Conservation (phyloP, 2,113 vertebrate species). For the Triplophysa dalaica region DNA sequence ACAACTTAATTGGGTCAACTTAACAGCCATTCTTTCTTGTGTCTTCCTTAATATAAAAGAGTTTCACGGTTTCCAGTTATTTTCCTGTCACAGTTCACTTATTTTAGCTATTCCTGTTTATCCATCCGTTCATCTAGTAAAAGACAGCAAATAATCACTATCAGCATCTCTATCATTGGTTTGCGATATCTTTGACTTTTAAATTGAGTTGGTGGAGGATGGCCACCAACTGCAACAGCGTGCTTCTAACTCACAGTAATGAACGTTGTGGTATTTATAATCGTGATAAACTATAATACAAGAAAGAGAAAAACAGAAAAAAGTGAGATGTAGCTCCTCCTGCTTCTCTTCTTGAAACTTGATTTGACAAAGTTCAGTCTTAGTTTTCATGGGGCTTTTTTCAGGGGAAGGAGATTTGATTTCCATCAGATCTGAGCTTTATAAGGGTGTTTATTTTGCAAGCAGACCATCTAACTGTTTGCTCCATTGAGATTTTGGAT, state of each 20-base stretch:
- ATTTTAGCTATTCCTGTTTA: not conserved
- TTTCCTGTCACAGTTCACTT: not conserved
- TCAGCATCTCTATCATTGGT: too few relatives aligned
- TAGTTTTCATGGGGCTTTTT: not conserved
- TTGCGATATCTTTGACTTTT: too few relatives aligned
- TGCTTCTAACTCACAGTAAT: conserved; percentile 68
- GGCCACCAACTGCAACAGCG: conserved; percentile 40
- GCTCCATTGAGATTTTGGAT: conserved; percentile 23
- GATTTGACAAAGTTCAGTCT: not conserved
- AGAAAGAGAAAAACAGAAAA: not conserved
- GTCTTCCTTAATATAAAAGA: conserved; percentile 39
- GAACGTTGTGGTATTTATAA: conserved; percentile 72
- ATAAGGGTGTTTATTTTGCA: conserved; percentile 37
- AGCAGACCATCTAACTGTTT: conserved; percentile 29
- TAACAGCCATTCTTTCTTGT: conserved; percentile 31
- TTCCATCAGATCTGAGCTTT: conserved; percentile 4
- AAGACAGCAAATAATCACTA: not conserved
- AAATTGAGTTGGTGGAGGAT: conserved; percentile 19
- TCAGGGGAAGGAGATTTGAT: not conserved
- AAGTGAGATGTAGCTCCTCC: conserved; percentile 50
- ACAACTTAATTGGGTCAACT: conserved; percentile 49
- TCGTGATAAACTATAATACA: conserved; percentile 61
- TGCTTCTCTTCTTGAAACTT: not conserved
- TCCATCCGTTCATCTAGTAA: not conserved
- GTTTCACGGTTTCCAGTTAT: conserved; percentile 26